Base-by-base conservation (phyloP, 1,140 invertebrate genomes). In the Calosoma granatense region DNA sequence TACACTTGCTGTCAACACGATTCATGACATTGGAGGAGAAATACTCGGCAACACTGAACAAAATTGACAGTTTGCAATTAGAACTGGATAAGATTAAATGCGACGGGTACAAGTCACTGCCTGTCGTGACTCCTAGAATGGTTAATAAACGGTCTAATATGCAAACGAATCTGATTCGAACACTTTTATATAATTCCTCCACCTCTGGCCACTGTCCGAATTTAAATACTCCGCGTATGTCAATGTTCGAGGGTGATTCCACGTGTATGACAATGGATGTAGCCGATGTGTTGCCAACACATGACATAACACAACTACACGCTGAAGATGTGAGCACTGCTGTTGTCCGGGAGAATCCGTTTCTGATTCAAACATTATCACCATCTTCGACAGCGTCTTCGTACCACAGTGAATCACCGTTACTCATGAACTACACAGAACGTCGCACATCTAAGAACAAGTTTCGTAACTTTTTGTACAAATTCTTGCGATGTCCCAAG, bases 251-350 rank as follows among this genome's bases (percentile, higher is more conserved):
- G 17, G 6, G 6, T 47, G 17, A 47, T 17, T 47, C 41, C 9
- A 47, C 41, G 4, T 47, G 41, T 47, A 4, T 17, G 15, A 47
- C 41, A 47, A 47, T 47, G 9, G 41, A 47, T 17, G 15, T 47
- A 6, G 26, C 4, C 4, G 26, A 30, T 30, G 26, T 14, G 14
- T 30, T 30, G n/a, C n/a, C n/a, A 30, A 30, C 6, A 6, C 26
- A 4, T 30, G 26, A 30, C 4, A 14, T 30, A 6, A 30, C 4
- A 30, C 4, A 30, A 30, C 4, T 6, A 6, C 4, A 30, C 14
- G 4, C 26, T 30, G 9, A 47, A 47, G 6, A 47, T 47, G 9
- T 47, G 2, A 70, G 67, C 15, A 47, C 17, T 47, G 41, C 6
- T 36, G 26, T 9, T 9, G 6, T 36, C n/a, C 6, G 17, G 17